Evolutionary conservation across 2,113 vertebrate genomes (phyloP), one percentile per base, ranked within the genome.

Genomic region (Thunnus thynnus): DNA sequence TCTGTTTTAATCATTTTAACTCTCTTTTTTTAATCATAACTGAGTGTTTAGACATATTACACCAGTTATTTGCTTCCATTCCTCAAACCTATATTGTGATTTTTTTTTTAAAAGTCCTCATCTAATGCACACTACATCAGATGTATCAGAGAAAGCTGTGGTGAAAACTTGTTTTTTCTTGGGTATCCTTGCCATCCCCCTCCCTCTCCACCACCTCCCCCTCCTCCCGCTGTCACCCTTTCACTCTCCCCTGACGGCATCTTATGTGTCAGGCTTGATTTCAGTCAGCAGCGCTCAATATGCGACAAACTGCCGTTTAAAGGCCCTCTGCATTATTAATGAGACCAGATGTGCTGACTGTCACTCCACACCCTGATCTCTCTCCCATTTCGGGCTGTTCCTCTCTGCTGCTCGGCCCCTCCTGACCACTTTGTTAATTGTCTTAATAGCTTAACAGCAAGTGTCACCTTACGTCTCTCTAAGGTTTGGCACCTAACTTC

Each of bases 331-430:
- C 92, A 95, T 96, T 93, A 96, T 96, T 95, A 86, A 96, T 95
- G 91, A 92, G 90, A 92, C 82, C 95, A 95, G 94, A 95, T 95
- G 94, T 94, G 94, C 94, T 95, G 94, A 95, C 92, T 93, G 93
- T 94, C 90, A 94, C 94, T 95, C 94, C 94, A 95, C 91, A 94
- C 93, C 92, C 89, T 77, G 73, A 5, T 66, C 76, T 80, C 83
- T 75, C 75, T 78, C 91, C 91, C 82, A 78, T 88, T 88, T 91
- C 78, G 80, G 78, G 67, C 84, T 58, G 50, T 72, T 70, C 72
- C 54, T 82, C 83, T 85, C 82, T 20, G 44, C 72, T 12, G 55
- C 84, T 84, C 57, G n/a, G 82, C 87, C 80, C 85, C 86, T 79
- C 78, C 78, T 86, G 88, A 86, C 88, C 90, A 88, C 83, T 90